Base-by-base conservation (phyloP, 2,888 invertebrate genomes). In the Lampropteryx suffumata region DNA sequence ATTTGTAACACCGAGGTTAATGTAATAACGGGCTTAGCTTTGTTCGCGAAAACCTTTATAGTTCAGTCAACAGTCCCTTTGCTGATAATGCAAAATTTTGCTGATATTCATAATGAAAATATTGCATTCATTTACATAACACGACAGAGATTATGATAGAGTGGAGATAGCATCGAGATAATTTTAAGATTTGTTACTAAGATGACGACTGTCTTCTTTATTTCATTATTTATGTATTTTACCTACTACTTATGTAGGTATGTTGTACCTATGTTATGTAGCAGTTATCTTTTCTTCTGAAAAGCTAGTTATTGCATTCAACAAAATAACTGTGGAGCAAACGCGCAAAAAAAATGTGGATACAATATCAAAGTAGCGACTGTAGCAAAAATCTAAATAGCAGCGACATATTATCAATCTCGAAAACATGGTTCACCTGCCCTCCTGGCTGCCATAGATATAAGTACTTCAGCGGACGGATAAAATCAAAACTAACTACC, bases 401-500 rank as follows among this genome's bases (percentile, higher is more conserved):
- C 32, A 35, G 35, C 24, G 33, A 41, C 11, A 33, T 7, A 33
- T 14, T 2, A 26, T 36, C n/a, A 51, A 42, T 12, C 13, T 14
- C 39, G 41, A 28, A 50, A 40, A 27, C 29, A 24, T 14, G 21
- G 17, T 46, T 53, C 57, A 54, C 58, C 57, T 54, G 57, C 54
- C 50, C 45, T 54, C 42, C 55, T 37, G 32, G 21, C 39, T 24
- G 45, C 40, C 46, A 49, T 48, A 21, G n/a, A 17, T 34, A 11
- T 35, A 3, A 24, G 28, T 40, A 42, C 48, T 41, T 48, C 48
- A 45, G 50, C 8, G 40, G 51, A 37, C 53, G 33, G 63, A 65
- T 64, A 67, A 64, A 72, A 57, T 37, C 57, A 65, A 67, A 72
- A 71, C 68, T 70, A 48, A 48, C 69, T 75, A 80, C 84, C 85